Base-by-base conservation (phyloP, 2,113 vertebrate species). In the Gila orcuttii region DNA sequence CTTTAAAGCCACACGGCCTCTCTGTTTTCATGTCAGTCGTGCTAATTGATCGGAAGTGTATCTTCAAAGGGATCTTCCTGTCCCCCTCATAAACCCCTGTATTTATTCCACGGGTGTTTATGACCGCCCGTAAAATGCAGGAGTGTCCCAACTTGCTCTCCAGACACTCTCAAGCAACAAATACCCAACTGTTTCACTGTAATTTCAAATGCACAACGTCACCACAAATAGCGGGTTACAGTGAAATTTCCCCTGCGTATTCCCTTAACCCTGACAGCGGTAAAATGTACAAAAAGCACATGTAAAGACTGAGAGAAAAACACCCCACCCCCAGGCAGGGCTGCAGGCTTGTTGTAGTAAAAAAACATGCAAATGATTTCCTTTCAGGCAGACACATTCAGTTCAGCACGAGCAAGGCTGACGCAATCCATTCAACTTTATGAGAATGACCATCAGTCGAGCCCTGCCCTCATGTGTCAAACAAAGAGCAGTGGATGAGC, bases 331-430 rank as follows among this genome's bases (percentile, higher is more conserved):
- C 84, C 80, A 86, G 76, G 33, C 88, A 83, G 25, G 73, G 86
- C 88, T 39, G 69, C 8, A 68, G 62, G 77, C 59, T 66, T 47
- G 39, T 25, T 62, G 23, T 88, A 78, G 81, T 73, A 89, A 86
- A 87, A 80, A 80, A 89, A 82, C 89, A 95, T 95, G 94, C 94
- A 95, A 95, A 95, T 94, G 86, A 91, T 92, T 92, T 94, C 90
- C 92, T 93, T 94, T 95, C 93, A 94, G 89, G 91, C 87, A 86
- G 52, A 80, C 90, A 86, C 91, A 94, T 93, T 94, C 92, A 93
- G 92, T 92, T 88, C 19, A 85, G 82, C 86, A 90, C 90, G 91
- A 88, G 82, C 92, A 91, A 17, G 92, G 90, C 91, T 86, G 86
- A 89, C 71, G 90, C 82, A 77, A 91, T 90, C 91, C 93, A 93